These are phyloP conservation scores for Apodemia mormo DNA, from an alignment of 2,888 invertebrate species.

Conservation along the genomic window DNA sequence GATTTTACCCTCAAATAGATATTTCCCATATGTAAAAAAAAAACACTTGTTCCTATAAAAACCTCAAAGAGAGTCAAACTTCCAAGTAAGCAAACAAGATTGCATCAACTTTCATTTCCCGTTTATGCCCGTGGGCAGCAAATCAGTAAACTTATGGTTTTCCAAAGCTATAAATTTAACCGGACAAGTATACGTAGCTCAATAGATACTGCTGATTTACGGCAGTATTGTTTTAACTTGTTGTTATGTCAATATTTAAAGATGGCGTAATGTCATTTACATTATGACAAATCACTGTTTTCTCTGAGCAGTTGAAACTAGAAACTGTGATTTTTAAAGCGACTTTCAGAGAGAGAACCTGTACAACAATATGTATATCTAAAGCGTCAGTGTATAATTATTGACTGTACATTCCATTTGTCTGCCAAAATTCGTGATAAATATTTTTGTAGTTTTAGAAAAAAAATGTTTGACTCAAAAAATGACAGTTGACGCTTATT, in stretches of 20 bases:
- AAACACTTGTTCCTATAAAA: too few species aligned
- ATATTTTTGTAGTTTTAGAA: too few species aligned
- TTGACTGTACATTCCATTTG: too few species aligned
- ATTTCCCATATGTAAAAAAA: too few species aligned
- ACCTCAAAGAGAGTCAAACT: background rate
- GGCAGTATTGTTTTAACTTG: slow-evolving; percentile 11
- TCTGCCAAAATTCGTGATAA: too few species aligned
- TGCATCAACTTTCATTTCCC: slow-evolving; percentile 8
- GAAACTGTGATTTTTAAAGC: background rate
- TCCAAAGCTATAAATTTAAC: slow-evolving; percentile 7
- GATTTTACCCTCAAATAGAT: too few species aligned
- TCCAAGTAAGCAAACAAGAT: slow-evolving; percentile 2
- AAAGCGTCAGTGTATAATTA: too few species aligned
- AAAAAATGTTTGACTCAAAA: too few species aligned
- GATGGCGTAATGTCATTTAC: background rate
- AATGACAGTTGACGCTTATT: too few species aligned
- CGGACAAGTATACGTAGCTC: slow-evolving; percentile 8
- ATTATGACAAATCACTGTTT: background rate
- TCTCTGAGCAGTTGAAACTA: background rate
- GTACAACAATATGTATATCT: too few species aligned
- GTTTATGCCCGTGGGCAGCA: slow-evolving; percentile 9
- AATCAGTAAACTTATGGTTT: slow-evolving; percentile 18
- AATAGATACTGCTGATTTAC: slow-evolving; percentile 11
- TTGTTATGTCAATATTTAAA: slow-evolving; percentile 13
- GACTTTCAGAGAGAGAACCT: background rate